phyloP scores from a whole-genome alignment of 2,888 invertebrate species.

The Yponomeuta evonymella region DNA sequence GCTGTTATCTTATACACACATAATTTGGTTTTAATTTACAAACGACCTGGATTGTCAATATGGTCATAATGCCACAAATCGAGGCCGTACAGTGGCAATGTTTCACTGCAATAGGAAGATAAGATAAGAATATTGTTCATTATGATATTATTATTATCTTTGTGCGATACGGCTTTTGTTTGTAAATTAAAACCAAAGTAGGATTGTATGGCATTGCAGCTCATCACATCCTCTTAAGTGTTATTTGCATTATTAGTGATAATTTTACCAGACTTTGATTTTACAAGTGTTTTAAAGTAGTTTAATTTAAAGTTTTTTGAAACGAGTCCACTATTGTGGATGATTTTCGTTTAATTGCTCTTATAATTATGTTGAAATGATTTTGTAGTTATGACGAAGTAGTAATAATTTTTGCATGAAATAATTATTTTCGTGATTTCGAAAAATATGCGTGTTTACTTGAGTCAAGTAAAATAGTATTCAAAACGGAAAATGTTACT shows the following conservation, averaged over 20 bases:
- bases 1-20: no score
- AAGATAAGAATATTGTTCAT: no score
- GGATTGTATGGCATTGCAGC: no score
- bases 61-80: no score
- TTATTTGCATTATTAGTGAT: neutral
- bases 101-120: no score
- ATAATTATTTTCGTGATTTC: slow-evolving; percentile 42
- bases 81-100: no score
- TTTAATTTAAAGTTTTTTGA: slow-evolving; percentile 33
- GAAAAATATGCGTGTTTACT: slow-evolving; percentile 42
- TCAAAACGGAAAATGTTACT: slow-evolving; percentile 34
- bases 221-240: no score
- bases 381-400: slow-evolving; percentile 24
- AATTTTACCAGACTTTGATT: slow-evolving; percentile 6
- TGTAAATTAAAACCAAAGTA: no score
- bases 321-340: slow-evolving; percentile 51
- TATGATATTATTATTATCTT: no score
- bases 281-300: slow-evolving; percentile 10
- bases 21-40: no score
- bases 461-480: slow-evolving; percentile 44
- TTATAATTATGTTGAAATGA: slow-evolving; percentile 4
- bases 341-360: slow-evolving; percentile 29
- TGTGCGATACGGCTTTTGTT: no score
- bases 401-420: slow-evolving; percentile 46
- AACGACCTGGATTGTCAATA: no score